Conservation (phyloP, 2,797 vertebrate genomes). For the Decapterus maruadsi region DNA sequence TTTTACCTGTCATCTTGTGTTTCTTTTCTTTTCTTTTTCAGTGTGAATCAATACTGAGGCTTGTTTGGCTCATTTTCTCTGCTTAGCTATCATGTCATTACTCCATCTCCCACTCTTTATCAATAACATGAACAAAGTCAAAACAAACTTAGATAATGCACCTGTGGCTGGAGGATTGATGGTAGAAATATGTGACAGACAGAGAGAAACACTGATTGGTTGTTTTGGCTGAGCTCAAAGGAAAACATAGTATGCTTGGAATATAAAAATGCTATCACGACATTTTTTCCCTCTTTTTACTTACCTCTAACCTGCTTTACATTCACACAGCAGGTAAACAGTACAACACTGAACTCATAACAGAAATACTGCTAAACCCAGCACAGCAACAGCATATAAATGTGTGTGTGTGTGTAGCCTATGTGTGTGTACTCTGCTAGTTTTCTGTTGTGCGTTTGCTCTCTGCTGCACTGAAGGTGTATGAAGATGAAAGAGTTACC, state of each 20-base stretch:
- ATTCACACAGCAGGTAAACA: constrained; percentile 42
- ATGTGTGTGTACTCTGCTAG: background rate
- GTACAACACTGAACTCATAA: constrained; percentile 15
- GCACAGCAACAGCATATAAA: constrained; percentile 16
- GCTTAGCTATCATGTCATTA: constrained; percentile 6
- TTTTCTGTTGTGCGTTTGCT: constrained; percentile 16
- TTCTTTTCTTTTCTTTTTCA: constrained; percentile 19
- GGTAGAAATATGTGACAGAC: constrained; percentile 5
- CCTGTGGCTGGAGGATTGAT: background rate
- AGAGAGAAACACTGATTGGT: background rate
- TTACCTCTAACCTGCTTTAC: constrained; percentile 21
- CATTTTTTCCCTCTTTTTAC: constrained; percentile 1
- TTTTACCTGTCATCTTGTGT: background rate
- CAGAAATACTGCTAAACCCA: constrained; percentile 12
- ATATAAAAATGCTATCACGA: constrained; percentile 10
- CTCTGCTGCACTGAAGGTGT: background rate
- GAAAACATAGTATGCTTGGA: background rate
- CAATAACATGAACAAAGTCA: constrained; percentile 5
- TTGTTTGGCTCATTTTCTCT: constrained; percentile 13
- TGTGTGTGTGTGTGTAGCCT: constrained; percentile 16
- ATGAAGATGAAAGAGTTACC: constrained; percentile 24
- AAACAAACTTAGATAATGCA: background rate
- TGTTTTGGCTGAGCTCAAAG: background rate
- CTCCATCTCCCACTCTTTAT: background rate
- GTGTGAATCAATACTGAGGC: constrained; percentile 27